Evolutionary conservation across 2,888 invertebrate genomes (phyloP).

Genomic region (Lasioglossum lativentre): DNA sequence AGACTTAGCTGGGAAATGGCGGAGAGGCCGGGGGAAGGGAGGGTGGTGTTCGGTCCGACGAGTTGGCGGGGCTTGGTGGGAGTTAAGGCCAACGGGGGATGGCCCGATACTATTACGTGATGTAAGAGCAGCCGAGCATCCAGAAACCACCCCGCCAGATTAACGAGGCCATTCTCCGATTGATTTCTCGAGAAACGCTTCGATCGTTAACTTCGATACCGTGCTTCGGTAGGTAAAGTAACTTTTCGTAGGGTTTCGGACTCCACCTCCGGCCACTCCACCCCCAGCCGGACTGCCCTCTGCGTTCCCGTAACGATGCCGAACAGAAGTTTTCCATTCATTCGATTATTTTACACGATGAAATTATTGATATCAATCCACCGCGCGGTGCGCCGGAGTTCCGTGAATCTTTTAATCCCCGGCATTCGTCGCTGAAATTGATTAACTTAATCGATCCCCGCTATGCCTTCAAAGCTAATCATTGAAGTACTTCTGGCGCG

Average conservation of each 20-base stretch:
- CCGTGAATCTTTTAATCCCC: neutral
- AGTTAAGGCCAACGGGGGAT: constrained; percentile 70
- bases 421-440: neutral
- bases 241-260: constrained; percentile 57
- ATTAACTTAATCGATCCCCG: constrained; percentile 1
- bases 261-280: neutral
- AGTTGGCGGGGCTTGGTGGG: constrained; percentile 39
- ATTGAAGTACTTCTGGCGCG: constrained; percentile 2
- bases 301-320: neutral
- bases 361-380: neutral
- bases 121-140: constrained; percentile 81
- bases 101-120: constrained; percentile 81
- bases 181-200: constrained; percentile 82
- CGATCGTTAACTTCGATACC: constrained; percentile 76
- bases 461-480: neutral
- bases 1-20: constrained; percentile 76
- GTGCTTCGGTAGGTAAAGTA: constrained; percentile 60
- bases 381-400: neutral
- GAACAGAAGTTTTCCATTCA: neutral
- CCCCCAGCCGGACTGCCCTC: neutral
- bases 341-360: constrained; percentile 7
- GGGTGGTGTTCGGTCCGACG: constrained; percentile 53
- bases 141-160: constrained; percentile 80
- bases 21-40: constrained; percentile 48
- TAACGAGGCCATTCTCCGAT: constrained; percentile 84